These are phyloP conservation scores for Ricordea florida DNA, from an alignment of 92 coral and sea anemone genomes.

Conservation along the genomic window DNA sequence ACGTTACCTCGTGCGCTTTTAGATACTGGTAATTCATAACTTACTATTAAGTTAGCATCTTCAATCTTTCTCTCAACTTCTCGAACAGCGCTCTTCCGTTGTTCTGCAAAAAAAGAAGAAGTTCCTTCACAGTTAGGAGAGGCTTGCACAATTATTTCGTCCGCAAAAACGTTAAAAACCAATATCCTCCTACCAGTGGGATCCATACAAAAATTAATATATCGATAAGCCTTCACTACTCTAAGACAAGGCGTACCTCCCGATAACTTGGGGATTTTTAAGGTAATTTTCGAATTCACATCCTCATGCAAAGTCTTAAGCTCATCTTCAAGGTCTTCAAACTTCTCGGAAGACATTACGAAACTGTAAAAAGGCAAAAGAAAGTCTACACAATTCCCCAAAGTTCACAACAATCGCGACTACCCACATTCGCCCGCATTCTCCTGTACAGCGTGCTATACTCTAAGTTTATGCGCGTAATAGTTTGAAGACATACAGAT, in stretches of 20 bases:
- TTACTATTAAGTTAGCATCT: slow-evolving; percentile 90
- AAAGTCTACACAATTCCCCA: too few relatives aligned
- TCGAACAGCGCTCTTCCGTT: slow-evolving; percentile 81
- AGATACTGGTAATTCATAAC: slow-evolving; percentile 3
- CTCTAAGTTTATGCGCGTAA: slow-evolving; percentile 4
- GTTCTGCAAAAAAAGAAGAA: slow-evolving; percentile 62
- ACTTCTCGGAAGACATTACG: slow-evolving; percentile 91
- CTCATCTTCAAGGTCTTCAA: slow-evolving; percentile 96
- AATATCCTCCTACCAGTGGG: too few relatives aligned
- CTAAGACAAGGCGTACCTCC: slow-evolving; percentile 66
- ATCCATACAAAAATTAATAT: background rate
- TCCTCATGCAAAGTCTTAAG: slow-evolving; percentile 75
- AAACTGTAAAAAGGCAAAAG: background rate
- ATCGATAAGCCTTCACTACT: background rate
- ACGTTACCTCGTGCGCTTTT: too few relatives aligned
- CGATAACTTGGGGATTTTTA: slow-evolving; percentile 80
- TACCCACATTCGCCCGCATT: background rate
- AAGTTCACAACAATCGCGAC: too few relatives aligned
- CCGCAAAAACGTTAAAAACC: too few relatives aligned
- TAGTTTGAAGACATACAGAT: background rate
- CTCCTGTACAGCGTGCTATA: background rate
- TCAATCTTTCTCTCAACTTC: slow-evolving; percentile 97
- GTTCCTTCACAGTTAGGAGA: background rate
- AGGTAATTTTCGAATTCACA: slow-evolving; percentile 61
- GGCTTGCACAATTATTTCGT: background rate